Percentiles rank a stretch among this genome's conserved stretches.
Evolutionary conservation across 2,888 invertebrate genomes (phyloP).

Genomic region (Lasiommata megera): DNA sequence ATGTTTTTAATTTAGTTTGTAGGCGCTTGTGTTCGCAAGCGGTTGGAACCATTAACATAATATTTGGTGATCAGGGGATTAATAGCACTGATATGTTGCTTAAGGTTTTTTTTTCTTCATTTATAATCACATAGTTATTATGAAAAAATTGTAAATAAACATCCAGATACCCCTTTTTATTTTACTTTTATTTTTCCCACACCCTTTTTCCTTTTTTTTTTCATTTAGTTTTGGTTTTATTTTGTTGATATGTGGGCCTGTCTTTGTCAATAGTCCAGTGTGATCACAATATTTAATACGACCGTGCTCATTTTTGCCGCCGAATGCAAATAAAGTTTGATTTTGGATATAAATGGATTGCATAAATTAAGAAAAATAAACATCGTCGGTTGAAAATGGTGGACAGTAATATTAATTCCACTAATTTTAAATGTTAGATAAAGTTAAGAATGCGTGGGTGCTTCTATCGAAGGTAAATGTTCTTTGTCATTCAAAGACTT

Average conservation of each 20-base stretch:
- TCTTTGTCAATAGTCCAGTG: constrained; percentile 36
- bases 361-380: no score
- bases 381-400: no score
- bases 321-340: no score
- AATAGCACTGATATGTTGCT: constrained; percentile 63
- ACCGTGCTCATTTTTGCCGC: no score
- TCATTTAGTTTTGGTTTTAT: constrained; percentile 9
- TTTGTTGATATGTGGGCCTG: constrained; percentile 42
- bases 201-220: constrained; percentile 34
- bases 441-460: background rate
- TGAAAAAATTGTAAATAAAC: constrained; percentile 80
- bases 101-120: constrained; percentile 69
- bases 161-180: constrained; percentile 78
- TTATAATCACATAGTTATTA: constrained; percentile 76
- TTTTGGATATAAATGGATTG: no score
- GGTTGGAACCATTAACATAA: constrained; percentile 62
- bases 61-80: constrained; percentile 71
- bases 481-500: background rate
- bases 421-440: no score
- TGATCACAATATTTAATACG: constrained; percentile 39
- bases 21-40: constrained; percentile 62
- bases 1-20: constrained; percentile 66
- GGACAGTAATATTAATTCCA: no score
- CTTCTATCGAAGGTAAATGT: background rate
- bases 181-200: constrained; percentile 68